These are phyloP conservation scores for Melipona quadrifasciata DNA, from an alignment of 1,140 invertebrate genomes.

Conservation along the genomic window DNA sequence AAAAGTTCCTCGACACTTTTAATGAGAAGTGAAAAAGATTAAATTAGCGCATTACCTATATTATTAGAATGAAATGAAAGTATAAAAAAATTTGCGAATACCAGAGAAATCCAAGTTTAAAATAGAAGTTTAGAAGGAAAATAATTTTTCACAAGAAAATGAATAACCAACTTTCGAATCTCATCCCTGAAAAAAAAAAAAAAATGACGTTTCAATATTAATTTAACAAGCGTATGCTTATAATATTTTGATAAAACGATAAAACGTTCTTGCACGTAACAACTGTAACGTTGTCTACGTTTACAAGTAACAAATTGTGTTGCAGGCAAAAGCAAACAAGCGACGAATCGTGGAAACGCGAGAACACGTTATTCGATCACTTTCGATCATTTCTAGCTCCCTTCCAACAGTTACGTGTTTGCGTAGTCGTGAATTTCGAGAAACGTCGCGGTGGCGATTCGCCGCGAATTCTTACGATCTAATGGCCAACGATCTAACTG, in stretches of 20 bases:
- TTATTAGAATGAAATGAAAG: no score
- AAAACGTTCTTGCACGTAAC: not conserved
- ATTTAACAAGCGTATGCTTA: not conserved
- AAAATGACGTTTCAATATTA: not conserved
- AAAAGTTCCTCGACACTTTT: no score
- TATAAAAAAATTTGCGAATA: no score
- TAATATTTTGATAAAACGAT: not conserved
- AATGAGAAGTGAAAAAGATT: no score
- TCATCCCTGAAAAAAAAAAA: no score
- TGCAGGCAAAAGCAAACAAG: not conserved
- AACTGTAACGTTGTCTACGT: not conserved
- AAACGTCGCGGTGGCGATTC: not conserved
- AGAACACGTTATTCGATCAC: not conserved
- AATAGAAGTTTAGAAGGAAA: no score
- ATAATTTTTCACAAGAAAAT: no score
- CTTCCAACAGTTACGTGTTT: not conserved
- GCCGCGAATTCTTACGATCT: not conserved
- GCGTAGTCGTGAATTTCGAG: not conserved
- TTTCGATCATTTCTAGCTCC: not conserved
- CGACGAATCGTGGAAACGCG: constrained; percentile 1
- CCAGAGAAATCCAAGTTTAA: no score
- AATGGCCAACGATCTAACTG: constrained; percentile 31
- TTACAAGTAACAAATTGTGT: not conserved
- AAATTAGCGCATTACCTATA: no score
- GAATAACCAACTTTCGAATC: no score